These are phyloP conservation scores for Lasioglossum figueresi DNA, from an alignment of 2,888 invertebrate species.

Conservation along the genomic window DNA sequence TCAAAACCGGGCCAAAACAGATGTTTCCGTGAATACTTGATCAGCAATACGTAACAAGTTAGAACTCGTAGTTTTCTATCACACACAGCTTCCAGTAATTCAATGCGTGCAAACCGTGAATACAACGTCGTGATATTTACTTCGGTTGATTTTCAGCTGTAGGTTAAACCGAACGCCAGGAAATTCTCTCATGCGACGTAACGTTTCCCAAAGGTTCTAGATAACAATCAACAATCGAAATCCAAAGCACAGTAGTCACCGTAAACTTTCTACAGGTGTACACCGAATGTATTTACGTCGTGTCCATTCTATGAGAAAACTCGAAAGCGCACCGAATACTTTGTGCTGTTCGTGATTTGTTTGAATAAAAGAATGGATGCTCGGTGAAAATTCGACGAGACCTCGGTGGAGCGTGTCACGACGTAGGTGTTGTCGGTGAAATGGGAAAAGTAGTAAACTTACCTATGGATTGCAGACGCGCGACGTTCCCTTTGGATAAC, in stretches of 20 bases:
- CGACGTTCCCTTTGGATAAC: slow-evolving; percentile 44
- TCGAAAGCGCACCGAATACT: not conserved
- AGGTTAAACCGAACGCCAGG: slow-evolving; percentile 21
- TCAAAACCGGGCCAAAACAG: slow-evolving; percentile 47
- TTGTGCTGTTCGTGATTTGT: not conserved
- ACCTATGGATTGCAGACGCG: slow-evolving; percentile 55
- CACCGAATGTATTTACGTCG: not conserved
- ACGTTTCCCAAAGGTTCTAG: not conserved
- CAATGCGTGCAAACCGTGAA: not conserved
- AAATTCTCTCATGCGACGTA: not conserved
- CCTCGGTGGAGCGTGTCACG: not conserved
- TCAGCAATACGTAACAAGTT: slow-evolving; percentile 3
- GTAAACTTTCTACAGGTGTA: slow-evolving; percentile 14
- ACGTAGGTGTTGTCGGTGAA: slow-evolving; percentile 26
- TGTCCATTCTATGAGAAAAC: not conserved
- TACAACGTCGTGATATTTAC: slow-evolving; percentile 9
- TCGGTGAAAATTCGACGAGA: not conserved
- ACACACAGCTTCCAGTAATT: not conserved
- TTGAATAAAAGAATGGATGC: not conserved
- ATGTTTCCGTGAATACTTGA: slow-evolving; percentile 50
- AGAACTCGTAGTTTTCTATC: not conserved
- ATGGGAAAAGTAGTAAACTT: slow-evolving; percentile 52
- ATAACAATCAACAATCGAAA: slow-evolving; percentile 5
- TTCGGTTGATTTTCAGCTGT: slow-evolving; percentile 7
- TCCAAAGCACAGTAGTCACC: not conserved